phyloP scores from a whole-genome alignment of 2,888 invertebrate species.

The Scrobipalpa atriplicella region DNA sequence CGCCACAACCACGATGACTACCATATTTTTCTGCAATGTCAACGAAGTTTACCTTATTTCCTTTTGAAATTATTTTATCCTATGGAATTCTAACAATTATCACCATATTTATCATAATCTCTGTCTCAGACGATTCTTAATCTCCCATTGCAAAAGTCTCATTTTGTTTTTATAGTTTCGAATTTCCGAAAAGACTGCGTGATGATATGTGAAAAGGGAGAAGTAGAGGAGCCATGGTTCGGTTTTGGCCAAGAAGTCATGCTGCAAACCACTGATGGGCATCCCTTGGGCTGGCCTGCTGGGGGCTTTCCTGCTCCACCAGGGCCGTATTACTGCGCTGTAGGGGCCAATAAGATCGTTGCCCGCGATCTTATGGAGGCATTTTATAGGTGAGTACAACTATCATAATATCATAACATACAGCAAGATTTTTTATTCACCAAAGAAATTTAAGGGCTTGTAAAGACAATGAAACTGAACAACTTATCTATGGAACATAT shows the following conservation, averaged over 20 bases:
- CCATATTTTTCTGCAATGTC: too few relatives aligned
- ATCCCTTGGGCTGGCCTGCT: constrained; percentile 89
- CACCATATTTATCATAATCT: too few relatives aligned
- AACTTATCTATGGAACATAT: too few relatives aligned
- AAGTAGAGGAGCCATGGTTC: constrained; percentile 87
- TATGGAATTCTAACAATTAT: too few relatives aligned
- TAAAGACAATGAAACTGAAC: too few relatives aligned
- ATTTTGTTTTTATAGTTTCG: constrained; percentile 26
- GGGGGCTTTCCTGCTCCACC: constrained; percentile 87
- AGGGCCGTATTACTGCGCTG: constrained; percentile 93
- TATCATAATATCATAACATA: too few relatives aligned
- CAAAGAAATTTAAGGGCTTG: too few relatives aligned
- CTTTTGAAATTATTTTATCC: too few relatives aligned
- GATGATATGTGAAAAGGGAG: constrained; percentile 79
- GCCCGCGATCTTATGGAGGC: constrained; percentile 93
- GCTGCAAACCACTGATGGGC: constrained; percentile 68
- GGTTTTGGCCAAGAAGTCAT: constrained; percentile 87
- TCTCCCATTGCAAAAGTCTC: neutral
- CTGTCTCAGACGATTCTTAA: too few relatives aligned
- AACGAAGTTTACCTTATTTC: too few relatives aligned
- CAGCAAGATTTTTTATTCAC: too few relatives aligned
- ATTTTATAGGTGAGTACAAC: constrained; percentile 79
- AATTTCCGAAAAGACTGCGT: constrained; percentile 70
- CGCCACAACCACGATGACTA: too few relatives aligned
- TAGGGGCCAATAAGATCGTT: constrained; percentile 89